Base-by-base conservation (phyloP, 2,113 vertebrate species). In the Equus quagga region DNA sequence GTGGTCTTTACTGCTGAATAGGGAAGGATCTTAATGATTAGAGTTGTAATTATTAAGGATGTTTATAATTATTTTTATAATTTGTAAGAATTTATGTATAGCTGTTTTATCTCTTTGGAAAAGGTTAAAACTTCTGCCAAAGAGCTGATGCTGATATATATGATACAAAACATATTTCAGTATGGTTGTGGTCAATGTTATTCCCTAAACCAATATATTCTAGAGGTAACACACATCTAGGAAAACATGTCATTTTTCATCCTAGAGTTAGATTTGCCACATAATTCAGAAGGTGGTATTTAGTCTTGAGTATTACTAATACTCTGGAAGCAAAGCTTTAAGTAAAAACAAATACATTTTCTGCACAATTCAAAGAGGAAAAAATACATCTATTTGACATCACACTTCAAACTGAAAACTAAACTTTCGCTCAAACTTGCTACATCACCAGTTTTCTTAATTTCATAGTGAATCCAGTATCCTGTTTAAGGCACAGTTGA, bases 181-280 rank as follows among this genome's bases (percentile, higher is more conserved):
- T 41, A 67, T 86, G 12, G 14, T 23, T 60, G 21, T 51, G 17
- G 6, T 94, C n/a, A 41, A 31, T 64, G 21, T 93, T 75, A 92
- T 58, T 89, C 28, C 36, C 70, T 65, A 17, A 95, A 51, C 23
- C 8, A 73, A 75, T 60, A 64, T 79, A 67, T 19, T 69, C 15
- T 70, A 96, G 36, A 21, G 2, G 9, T 86, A n/a, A 81, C 33
- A 88, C 7, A 56, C 21, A 12, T 54, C 12, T 46, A 51, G 31
- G n/a, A 80, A 93, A 92, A 79, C 64, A 60, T 60, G 24, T 9
- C 44, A 84, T 89, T 83, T 89, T 96, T 75, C 18, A 96, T 72
- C 94, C 12, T 73, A 73, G 11, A 46, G 12, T 78, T 85, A 82
- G 9, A 67, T n/a, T 58, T 93, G 28, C 11, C 51, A 28, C 15